Conservation (phyloP, 2,888 invertebrate species). For the Sarcophaga caerulescens region DNA sequence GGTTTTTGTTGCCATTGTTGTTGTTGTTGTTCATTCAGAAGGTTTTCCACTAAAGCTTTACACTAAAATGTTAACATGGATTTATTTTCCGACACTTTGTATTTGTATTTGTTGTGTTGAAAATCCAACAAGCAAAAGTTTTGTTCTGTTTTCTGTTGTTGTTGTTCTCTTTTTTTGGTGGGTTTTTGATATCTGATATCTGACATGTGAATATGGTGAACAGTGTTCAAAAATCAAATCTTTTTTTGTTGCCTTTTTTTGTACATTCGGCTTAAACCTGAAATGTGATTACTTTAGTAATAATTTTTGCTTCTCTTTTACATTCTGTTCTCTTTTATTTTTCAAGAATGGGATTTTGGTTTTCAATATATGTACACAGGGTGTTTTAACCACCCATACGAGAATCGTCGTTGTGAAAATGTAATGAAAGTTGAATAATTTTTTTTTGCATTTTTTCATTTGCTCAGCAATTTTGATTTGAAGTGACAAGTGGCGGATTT, state of each 20-base stretch:
- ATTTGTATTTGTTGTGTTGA: conserved; percentile 32
- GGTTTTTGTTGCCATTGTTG: not conserved
- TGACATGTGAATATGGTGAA: conserved; percentile 66
- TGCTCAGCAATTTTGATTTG: conserved; percentile 58
- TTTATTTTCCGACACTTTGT: conserved; percentile 66
- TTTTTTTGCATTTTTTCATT: not conserved
- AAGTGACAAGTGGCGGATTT: conserved; percentile 42
- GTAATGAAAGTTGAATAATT: conserved; percentile 55
- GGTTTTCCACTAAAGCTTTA: conserved; percentile 60
- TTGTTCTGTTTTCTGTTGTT: conserved; percentile 19
- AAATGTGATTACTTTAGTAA: conserved; percentile 73
- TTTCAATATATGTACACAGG: not conserved
- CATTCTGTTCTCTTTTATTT: not conserved
- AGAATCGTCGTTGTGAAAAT: conserved; percentile 19
- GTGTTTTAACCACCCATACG: conserved; percentile 16
- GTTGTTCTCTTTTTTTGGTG: too few species aligned
- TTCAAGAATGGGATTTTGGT: not conserved
- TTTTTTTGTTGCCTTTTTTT: conserved; percentile 43
- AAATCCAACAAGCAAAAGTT: conserved; percentile 47
- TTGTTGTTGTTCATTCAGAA: not conserved
- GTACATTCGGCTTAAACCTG: conserved; percentile 69
- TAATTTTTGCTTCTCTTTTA: conserved; percentile 58
- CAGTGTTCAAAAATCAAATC: conserved; percentile 70
- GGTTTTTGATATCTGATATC: conserved; percentile 67
- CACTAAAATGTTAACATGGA: conserved; percentile 67